Evolutionary conservation across 2,797 vertebrate genomes (phyloP).

Genomic region (Lepus townsendii): DNA sequence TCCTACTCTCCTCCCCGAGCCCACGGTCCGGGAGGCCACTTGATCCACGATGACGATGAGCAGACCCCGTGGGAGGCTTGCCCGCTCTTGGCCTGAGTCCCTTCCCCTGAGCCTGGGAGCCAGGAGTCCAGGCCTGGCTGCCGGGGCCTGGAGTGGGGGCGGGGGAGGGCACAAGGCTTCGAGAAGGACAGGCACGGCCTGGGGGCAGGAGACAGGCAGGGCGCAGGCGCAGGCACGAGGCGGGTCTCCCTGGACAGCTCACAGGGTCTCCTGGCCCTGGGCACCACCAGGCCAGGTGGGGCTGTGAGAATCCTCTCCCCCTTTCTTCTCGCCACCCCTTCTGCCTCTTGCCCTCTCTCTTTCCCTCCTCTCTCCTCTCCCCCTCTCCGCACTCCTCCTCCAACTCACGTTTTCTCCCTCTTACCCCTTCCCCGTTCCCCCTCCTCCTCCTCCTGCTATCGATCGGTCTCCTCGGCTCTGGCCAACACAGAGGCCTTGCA

Average conservation of each 20-base stretch:
- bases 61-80: neutral
- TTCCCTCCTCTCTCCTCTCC: neutral
- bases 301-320: neutral
- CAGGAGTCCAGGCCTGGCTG: neutral
- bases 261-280: neutral
- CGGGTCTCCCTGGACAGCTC: neutral
- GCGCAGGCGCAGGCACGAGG: neutral
- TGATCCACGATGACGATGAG: neutral
- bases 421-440: neutral
- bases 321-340: neutral
- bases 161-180: neutral
- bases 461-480: constrained; percentile 79
- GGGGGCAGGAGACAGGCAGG: neutral
- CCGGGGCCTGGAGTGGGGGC: neutral
- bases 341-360: no score
- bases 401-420: constrained; percentile 34
- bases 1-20: no score
- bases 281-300: neutral
- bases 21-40: neutral
- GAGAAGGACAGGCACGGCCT: neutral
- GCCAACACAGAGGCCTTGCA: constrained; percentile 77
- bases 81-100: neutral
- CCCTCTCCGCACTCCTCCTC: neutral
- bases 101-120: neutral
- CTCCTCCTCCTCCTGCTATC: constrained; percentile 61